Conservation (phyloP, 2,113 vertebrate genomes). For the Pseudolaguvia tuberculata region DNA sequence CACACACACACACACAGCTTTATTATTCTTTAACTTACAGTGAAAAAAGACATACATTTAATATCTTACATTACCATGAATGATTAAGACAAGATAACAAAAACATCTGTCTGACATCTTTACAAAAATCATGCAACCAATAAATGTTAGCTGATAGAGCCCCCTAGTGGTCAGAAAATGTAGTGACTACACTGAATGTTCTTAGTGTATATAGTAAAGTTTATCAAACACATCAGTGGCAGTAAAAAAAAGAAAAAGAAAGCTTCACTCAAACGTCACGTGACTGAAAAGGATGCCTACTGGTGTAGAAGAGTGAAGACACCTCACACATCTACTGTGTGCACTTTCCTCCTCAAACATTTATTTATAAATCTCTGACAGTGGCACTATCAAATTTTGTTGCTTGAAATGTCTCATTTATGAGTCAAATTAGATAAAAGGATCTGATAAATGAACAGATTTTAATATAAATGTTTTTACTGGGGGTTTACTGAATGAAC, state of each 20-base stretch:
- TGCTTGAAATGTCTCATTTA: too few species aligned
- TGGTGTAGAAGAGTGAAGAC: background rate
- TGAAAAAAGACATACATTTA: background rate
- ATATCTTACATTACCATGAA: background rate
- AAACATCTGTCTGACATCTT: background rate
- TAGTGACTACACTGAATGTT: conserved; percentile 13
- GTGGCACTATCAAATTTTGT: too few species aligned
- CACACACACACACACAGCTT: background rate
- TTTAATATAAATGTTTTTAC: background rate
- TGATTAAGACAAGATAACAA: conserved; percentile 7
- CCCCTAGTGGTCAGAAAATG: conserved; percentile 54
- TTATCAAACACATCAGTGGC: too few species aligned
- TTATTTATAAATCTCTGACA: too few species aligned
- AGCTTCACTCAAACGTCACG: background rate
- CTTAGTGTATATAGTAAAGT: background rate
- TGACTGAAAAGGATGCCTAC: background rate
- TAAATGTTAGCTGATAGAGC: conserved; percentile 38
- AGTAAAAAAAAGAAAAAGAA: background rate
- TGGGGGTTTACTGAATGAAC: too few species aligned
- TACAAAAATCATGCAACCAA: background rate
- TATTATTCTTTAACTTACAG: too few species aligned
- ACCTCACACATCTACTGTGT: too few species aligned
- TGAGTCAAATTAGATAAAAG: background rate
- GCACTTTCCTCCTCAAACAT: too few species aligned
- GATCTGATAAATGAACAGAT: background rate